Percentiles rank a stretch among this genome's conserved stretches.
These are phyloP conservation scores for Turnix velox DNA, from an alignment of 2,113 vertebrate genomes.

Conservation along the genomic window DNA sequence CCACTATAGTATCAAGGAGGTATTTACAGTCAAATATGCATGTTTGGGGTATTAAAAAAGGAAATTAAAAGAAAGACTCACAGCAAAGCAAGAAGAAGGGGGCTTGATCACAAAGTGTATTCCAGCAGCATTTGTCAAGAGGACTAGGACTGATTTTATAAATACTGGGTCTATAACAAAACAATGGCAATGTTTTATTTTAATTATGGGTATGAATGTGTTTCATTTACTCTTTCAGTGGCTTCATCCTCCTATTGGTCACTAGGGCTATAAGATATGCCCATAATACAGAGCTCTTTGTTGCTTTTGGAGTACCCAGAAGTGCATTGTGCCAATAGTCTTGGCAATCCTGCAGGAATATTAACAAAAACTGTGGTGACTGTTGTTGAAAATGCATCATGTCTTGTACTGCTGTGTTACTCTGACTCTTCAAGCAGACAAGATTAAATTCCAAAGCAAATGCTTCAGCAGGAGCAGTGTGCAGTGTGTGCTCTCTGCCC, in stretches of 20 bases:
- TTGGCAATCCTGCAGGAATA: background rate
- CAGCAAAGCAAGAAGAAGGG: background rate
- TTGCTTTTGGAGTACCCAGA: background rate
- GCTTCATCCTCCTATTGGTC: background rate
- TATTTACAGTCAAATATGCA: background rate
- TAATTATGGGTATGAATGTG: background rate
- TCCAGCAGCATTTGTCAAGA: background rate
- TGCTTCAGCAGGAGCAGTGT: background rate
- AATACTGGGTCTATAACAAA: background rate
- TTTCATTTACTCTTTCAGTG: background rate
- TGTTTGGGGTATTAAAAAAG: background rate
- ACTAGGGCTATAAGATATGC: background rate
- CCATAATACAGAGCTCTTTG: background rate
- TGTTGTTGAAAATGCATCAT: background rate
- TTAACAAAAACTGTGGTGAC: background rate
- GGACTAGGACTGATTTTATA: background rate
- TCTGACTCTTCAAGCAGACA: background rate
- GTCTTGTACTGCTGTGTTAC: background rate
- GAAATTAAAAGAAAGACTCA: background rate
- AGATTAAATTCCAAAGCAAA: background rate
- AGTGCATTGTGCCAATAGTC: background rate
- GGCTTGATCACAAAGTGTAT: background rate
- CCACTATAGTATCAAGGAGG: background rate
- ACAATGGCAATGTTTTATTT: background rate
- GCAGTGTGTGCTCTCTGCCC: background rate